These are phyloP conservation scores for Riptortus pedestris DNA, from an alignment of 1,140 invertebrate species.

Conservation along the genomic window DNA sequence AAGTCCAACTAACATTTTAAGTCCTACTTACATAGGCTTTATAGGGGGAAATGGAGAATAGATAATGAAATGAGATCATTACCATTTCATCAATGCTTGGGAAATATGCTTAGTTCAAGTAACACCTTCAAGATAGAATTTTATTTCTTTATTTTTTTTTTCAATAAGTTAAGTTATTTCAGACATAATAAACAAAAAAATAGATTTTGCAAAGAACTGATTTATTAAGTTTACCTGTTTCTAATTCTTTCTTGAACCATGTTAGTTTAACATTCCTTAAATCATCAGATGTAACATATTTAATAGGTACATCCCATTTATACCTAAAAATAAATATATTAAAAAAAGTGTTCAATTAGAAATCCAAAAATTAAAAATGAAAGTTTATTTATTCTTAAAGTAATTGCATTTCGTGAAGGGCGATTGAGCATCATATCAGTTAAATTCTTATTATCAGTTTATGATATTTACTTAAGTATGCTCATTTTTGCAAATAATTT, in stretches of 20 bases:
- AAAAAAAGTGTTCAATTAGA: no score
- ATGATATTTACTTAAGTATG: background rate
- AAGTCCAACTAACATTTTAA: no score
- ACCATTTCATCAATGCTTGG: background rate
- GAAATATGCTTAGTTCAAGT: no score
- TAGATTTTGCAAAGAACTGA: background rate
- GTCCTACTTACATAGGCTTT: no score
- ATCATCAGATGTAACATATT: slow-evolving; percentile 54
- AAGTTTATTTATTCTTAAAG: background rate
- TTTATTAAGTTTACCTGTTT: slow-evolving; percentile 39
- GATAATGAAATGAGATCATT: background rate
- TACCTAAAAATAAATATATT: slow-evolving; percentile 44
- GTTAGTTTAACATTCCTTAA: slow-evolving; percentile 30
- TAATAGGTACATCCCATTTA: slow-evolving; percentile 74
- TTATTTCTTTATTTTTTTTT: background rate
- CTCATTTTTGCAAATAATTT: background rate
- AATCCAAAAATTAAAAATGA: background rate
- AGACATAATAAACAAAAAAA: background rate
- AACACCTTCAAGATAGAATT: background rate
- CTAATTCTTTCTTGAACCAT: slow-evolving; percentile 47
- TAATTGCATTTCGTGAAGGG: background rate
- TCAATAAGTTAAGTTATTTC: background rate
- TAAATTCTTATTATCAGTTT: background rate
- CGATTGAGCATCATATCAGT: background rate
- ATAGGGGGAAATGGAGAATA: background rate